Evolutionary conservation across 2,797 vertebrate species (phyloP), one percentile per base, ranked within the genome.

Genomic region (Gobionotothen gibberifrons): DNA sequence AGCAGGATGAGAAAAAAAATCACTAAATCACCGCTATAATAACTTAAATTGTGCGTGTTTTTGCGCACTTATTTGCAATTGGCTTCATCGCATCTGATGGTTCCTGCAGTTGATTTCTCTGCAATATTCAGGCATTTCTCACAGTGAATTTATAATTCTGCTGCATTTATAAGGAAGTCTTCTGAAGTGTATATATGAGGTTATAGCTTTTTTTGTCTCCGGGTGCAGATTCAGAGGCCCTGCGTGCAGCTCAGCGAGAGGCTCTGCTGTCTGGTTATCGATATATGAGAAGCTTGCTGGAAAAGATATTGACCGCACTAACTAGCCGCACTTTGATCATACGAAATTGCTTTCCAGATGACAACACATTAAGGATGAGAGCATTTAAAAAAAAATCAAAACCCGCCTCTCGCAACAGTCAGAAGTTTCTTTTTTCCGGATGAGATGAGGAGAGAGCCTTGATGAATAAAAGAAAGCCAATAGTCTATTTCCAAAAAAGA

Each of bases 281-380:
- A 91, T 92, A 90, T 69, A 65, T 73, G 84, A 83, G 87, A 78
- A 80, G 85, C 86, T 87, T 72, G 85, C 86, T 89, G 78, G 82
- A 85, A 78, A 87, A 83, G 67, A 84, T 92, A 93, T 93, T 89
- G 90, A 92, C 81, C 88, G 86, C 82, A 85, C 87, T 92, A 93
- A 92, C 89, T 84, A 93, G 91, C 91, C 85, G 81, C 89, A 88
- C 89, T 92, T 92, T 93, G 90, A 89, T 92, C 89, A 90, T 83
- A 85, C 70, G 62, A 86, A 85, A 90, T 85, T 88, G 87, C 83
- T 90, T 91, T 92, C 81, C 91, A 90, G 79, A 89, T 90, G 88
- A 90, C 87, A 90, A 87, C 89, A 89, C 86, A 89, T 90, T 88
- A 88, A 90, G 87, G 87, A 87, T 86, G 81, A 89, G 82, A 89